These are phyloP conservation scores for Sprattus sprattus DNA, from an alignment of 2,113 vertebrate species.

Conservation along the genomic window DNA sequence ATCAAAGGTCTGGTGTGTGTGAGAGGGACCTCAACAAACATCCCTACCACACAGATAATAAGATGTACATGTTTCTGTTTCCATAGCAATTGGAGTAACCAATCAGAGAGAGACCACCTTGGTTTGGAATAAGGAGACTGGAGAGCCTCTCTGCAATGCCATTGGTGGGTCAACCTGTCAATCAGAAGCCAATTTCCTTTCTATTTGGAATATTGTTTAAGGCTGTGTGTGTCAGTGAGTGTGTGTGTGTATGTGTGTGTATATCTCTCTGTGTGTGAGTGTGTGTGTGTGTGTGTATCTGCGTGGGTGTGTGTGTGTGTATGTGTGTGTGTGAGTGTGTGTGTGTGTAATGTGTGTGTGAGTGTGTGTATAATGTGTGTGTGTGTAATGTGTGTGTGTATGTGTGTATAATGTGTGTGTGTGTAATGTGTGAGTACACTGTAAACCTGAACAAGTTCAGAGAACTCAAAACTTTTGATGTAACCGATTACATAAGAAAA, in stretches of 20 bases:
- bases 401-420: too few relatives aligned
- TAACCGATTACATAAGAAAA: too few relatives aligned
- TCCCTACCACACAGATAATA: constrained; percentile 84
- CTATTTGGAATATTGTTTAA: neutral
- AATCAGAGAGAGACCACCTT: constrained; percentile 98
- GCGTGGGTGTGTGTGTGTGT: neutral
- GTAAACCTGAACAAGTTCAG: too few relatives aligned
- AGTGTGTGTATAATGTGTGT: too few relatives aligned
- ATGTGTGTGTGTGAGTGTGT: neutral
- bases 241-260: neutral
- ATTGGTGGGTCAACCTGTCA: constrained; percentile 73
- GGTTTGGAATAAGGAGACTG: constrained; percentile 93
- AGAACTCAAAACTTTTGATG: too few relatives aligned
- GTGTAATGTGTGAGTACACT: too few relatives aligned
- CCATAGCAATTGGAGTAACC: constrained; percentile 88
- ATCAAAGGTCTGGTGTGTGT: too few relatives aligned
- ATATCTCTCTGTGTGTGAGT: neutral
- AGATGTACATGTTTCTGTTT: constrained; percentile 41
- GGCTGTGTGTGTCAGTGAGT: too few relatives aligned
- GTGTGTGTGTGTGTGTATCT: neutral
- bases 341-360: too few relatives aligned
- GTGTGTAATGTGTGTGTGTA: too few relatives aligned
- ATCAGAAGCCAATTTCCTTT: neutral
- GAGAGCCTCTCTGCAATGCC: constrained; percentile 92
- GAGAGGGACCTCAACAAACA: constrained; percentile 64